Evolutionary conservation across 1,140 invertebrate genomes (phyloP), one percentile per base, ranked within the genome.

Genomic region (Trinorchestia longiramus): DNA sequence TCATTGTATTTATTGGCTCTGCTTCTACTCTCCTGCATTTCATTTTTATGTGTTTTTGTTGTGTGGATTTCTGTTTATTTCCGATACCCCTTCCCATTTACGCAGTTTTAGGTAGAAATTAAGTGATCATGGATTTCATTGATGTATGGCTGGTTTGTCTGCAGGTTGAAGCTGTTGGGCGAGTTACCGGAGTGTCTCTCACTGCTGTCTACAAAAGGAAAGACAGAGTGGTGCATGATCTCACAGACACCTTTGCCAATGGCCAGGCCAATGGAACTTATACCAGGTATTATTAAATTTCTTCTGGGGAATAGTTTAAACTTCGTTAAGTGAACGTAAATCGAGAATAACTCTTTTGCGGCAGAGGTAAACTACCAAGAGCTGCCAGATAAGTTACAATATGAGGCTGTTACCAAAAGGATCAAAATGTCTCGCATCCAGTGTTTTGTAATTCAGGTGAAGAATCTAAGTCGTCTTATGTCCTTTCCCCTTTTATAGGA

Each of bases 201-300:
- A 98, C 98, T 0, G 98, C 98, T 96, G 98, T 98, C 96, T 98
- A 98, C 96, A 98, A 98, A 45, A 98, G 98, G 97, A 97, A 98
- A 17, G 97, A 97, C 95, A 98, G 98, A 3, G 98, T 98, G 97
- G 96, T 97, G 41, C 96, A 96, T 28, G 96, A 97, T 90, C 43
- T 98, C 42, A 98, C 98, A 0, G 97, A 98, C 0, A 97, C 97
- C 41, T 97, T 98, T 36, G 97, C 97, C 0, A 97, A 98, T 77
- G 98, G 98, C 77, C 97, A 98, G 97, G 98, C 98, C 0, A 98
- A 98, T 96, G 98, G 98, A 0, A 98, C 98, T 0, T 97, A 98
- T 0, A 98, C 98, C 40, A 94, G 92, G 92, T 94, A 90, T 90
- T 90, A n/a, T 87, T 87, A 17, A 42, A 42, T 90, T 19, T 90